Evolutionary conservation across 2,888 invertebrate genomes (phyloP).

Genomic region (Tricholauxania praeusta): DNA sequence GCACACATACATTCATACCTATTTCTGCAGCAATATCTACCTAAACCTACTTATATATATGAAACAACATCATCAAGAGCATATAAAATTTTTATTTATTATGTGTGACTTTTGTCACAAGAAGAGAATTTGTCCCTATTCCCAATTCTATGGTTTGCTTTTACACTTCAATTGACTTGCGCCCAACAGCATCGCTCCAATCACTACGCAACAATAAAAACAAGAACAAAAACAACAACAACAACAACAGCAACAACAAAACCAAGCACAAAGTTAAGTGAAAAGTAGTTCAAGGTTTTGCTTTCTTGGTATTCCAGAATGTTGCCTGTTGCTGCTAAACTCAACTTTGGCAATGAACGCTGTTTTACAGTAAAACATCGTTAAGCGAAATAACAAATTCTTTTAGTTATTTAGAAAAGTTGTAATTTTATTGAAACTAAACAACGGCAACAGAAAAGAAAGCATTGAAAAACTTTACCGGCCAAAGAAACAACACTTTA

Average conservation of each 20-base stretch:
- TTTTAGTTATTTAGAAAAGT: too few species aligned
- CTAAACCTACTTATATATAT: not conserved
- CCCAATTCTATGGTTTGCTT: not conserved
- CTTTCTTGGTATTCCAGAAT: not conserved
- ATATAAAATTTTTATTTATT: conserved; percentile 17
- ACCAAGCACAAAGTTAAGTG: not conserved
- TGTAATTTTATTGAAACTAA: too few species aligned
- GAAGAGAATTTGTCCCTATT: conserved; percentile 8
- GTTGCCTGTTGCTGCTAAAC: not conserved
- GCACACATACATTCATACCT: not conserved
- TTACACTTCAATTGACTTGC: conserved; percentile 19
- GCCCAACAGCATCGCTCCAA: not conserved
- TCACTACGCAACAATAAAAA: too few species aligned
- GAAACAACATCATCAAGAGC: not conserved
- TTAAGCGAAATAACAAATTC: too few species aligned
- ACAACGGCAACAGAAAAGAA: too few species aligned
- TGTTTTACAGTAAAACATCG: too few species aligned
- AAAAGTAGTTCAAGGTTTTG: conserved; percentile 33
- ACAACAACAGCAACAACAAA: too few species aligned
- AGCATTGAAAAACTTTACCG: too few species aligned
- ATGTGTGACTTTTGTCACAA: conserved; percentile 33
- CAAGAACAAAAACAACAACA: too few species aligned
- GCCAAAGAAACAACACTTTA: too few species aligned
- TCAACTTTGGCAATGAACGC: too few species aligned
- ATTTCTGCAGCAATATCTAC: too few species aligned